Base-by-base conservation (phyloP, 1,140 invertebrate genomes). In the Drosophila sulfurigaster region DNA sequence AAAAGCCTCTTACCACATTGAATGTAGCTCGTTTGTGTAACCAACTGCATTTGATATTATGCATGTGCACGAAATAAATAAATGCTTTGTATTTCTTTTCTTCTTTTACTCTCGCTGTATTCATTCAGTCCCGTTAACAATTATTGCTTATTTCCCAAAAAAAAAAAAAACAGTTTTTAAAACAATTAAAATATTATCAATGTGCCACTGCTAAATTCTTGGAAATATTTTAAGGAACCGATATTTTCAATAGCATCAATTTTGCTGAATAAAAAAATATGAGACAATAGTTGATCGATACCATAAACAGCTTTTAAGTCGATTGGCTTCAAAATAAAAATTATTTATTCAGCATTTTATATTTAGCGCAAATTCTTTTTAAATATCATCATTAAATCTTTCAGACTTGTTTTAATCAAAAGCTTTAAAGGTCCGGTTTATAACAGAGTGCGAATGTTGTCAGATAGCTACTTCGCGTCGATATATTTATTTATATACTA, bases 1-100 rank as follows among this genome's bases (percentile, higher is more conserved):
- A 82, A 82, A 83, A 60, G 59, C 32, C 70, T 82, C 51, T 64
- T 51, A 32, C 48, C 49, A 57, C 49, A 41, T 45, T 63, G 35
- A 69, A 45, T 46, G 11, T 10, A 13, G 8, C 30, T 41, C 41
- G 48, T 68, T 51, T 68, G 45, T 32, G 46, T 48, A 20, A 48
- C 16, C 49, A 30, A 52, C 49, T 32, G 51, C 28, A 54, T 54
- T 49, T 20, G 8, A 0, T 43, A 11, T 54, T 38, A 13, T 56
- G 54, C 35, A 30, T 49, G 52, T 62, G 30, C 30, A 54, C 7
- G 28, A 48, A 48, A 48, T 48, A 5, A 7, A 48, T 48, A 48
- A 48, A 48, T 2, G 6, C 13, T 16, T 13, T 45, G 0, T 10
- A 41, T 41, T 41, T 41, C 3, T 32, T 32, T 32, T 32, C 30